Evolutionary conservation across 53 echinoderm and acorn worm genomes (phyloP), one percentile per base, ranked within the genome.

Genomic region (Crossaster papposus): DNA sequence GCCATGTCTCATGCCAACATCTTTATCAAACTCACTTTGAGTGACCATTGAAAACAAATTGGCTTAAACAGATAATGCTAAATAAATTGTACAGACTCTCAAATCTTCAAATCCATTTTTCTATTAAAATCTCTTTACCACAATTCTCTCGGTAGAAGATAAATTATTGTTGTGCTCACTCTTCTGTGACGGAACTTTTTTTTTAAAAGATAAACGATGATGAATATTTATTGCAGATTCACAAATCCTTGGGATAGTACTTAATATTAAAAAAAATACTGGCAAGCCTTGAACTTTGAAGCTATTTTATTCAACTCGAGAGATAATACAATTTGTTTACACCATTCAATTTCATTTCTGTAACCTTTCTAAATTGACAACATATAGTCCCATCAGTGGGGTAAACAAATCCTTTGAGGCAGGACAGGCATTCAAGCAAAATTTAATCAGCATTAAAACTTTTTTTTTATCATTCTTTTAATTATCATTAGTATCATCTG

Each of bases 261-360:
- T 54, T 62, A 65, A 82, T 82, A 68, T 4, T 68, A 68, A 36
- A n/a, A n/a, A n/a, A n/a, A n/a, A n/a, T n/a, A n/a, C n/a, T 70
- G 38, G 82, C 8, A 8, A 82, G 36, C 82, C 82, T 82, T 82
- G 82, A 82, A 44, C 5, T 1, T 7, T 44, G n/a, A n/a, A n/a
- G n/a, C 28, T 15, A 68, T 82, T 82, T 82, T 82, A 50, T 82
- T 26, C 37, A 65, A 68, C 68, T 82, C 36, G 68, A 68, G 68
- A 68, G 70, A 82, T 82, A 50, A 82, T 82, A n/a, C n/a, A n/a
- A n/a, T n/a, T n/a, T n/a, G 65, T 82, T 29, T 24, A 68, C 44
- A 28, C 68, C 82, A 68, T 82, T 82, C 36, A 82, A 68, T 34
- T 26, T 82, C 29, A 82, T 82, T 82, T 82, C 24, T 24, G 36